These are phyloP conservation scores for Periophthalmus magnuspinnatus DNA, from an alignment of 2,797 vertebrate genomes.

Conservation along the genomic window DNA sequence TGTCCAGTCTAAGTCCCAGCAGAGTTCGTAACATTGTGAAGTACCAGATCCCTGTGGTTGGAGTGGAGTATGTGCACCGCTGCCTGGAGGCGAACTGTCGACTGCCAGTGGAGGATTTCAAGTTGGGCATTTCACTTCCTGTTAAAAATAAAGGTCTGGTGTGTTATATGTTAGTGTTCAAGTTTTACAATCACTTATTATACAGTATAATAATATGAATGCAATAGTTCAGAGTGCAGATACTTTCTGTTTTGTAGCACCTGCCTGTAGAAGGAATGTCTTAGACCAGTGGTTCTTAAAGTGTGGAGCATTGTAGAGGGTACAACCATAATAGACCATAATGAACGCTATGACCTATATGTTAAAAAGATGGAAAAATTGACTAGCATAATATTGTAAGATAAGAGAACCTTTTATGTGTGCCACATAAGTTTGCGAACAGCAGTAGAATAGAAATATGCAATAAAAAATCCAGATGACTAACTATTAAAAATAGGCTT, in stretches of 20 bases:
- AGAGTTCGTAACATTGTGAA: conserved; percentile 73
- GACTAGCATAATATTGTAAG: too few species aligned
- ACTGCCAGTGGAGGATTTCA: conserved; percentile 64
- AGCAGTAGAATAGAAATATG: too few species aligned
- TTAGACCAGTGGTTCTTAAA: too few species aligned
- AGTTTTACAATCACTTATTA: neutral
- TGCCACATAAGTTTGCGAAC: too few species aligned
- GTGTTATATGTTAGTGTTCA: neutral
- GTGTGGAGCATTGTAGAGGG: too few species aligned
- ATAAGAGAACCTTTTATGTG: too few species aligned
- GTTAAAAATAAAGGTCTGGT: neutral
- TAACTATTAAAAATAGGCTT: neutral
- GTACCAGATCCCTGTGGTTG: conserved; percentile 72
- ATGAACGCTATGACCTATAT: too few species aligned
- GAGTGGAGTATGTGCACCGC: conserved; percentile 74
- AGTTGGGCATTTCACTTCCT: conserved; percentile 28
- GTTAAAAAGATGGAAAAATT: too few species aligned
- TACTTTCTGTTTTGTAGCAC: neutral
- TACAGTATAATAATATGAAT: neutral
- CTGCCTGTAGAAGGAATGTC: too few species aligned
- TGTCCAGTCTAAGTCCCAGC: conserved; percentile 69
- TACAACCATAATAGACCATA: too few species aligned
- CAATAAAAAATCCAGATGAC: too few species aligned
- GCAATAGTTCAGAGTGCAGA: conserved; percentile 2
- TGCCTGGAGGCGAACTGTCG: conserved; percentile 74